Conservation (phyloP, 1,140 invertebrate genomes). For the Drosophila murphyi region DNA sequence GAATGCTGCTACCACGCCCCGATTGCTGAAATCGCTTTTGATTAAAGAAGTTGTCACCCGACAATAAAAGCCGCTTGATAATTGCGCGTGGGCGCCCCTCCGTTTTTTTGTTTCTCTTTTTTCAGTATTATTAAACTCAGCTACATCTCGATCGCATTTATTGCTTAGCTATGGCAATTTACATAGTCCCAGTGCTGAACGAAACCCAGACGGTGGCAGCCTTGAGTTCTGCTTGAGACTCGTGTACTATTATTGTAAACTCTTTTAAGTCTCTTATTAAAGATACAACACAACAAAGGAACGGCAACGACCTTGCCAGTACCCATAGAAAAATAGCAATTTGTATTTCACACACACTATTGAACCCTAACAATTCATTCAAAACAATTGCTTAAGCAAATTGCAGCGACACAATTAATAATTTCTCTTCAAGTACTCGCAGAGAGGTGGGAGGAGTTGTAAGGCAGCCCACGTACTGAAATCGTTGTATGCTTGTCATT, state of each 20-base stretch:
- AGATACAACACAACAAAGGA: conserved; percentile 15
- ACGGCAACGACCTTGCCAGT: conserved; percentile 59
- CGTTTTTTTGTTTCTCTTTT: background rate
- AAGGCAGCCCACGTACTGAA: conserved; percentile 48
- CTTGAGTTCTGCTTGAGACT: conserved; percentile 63
- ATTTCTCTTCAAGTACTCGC: conserved; percentile 58
- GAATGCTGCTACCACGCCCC: conserved; percentile 49
- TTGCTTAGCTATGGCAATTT: conserved; percentile 60
- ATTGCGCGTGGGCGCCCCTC: conserved; percentile 67
- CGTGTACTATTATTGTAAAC: conserved; percentile 72
- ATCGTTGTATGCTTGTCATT: conserved; percentile 51
- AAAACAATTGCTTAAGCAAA: conserved; percentile 40
- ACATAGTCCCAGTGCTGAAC: conserved; percentile 49
- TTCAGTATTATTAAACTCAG: conserved; percentile 6
- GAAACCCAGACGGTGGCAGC: conserved; percentile 29
- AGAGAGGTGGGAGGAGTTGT: background rate
- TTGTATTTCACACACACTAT: conserved; percentile 48
- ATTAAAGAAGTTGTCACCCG: conserved; percentile 77
- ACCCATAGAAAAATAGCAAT: conserved; percentile 47
- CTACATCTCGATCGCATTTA: conserved; percentile 45
- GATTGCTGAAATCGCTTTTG: conserved; percentile 58
- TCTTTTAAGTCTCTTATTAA: conserved; percentile 53
- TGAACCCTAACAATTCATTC: background rate
- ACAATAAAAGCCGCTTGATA: conserved; percentile 61
- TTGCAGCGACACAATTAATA: conserved; percentile 74